Evolutionary conservation across 2,113 vertebrate genomes (phyloP).

Genomic region (Mobula birostris): DNA sequence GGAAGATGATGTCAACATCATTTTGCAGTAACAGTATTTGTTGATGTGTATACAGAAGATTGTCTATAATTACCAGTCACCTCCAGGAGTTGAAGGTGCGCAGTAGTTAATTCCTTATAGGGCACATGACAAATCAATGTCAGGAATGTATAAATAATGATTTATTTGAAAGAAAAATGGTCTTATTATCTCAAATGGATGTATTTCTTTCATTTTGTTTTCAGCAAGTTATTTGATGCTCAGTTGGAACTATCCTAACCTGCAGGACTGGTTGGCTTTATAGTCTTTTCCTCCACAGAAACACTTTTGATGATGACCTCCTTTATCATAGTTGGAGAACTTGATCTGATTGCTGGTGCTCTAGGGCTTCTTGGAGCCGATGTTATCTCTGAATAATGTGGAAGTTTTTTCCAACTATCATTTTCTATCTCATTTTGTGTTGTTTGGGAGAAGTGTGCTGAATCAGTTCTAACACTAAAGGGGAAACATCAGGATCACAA

Average conservation of each 20-base stretch:
- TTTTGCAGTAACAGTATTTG: too few species aligned
- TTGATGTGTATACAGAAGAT: too few species aligned
- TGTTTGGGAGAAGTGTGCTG: neutral
- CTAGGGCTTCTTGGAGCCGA: neutral
- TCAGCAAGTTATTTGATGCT: neutral
- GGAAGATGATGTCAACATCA: too few species aligned
- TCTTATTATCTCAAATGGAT: neutral
- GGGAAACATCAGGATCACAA: neutral
- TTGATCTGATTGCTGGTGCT: constrained; percentile 28
- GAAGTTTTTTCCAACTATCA: neutral
- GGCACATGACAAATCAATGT: neutral
- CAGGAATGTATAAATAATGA: neutral
- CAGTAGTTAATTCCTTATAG: neutral
- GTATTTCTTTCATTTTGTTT: neutral
- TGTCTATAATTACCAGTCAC: neutral
- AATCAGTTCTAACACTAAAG: neutral
- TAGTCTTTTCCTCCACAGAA: neutral
- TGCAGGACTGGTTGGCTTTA: neutral
- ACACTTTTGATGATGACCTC: neutral
- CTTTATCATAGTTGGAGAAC: constrained; percentile 21
- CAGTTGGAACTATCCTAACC: neutral
- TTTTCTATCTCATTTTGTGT: neutral
- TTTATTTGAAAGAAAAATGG: neutral
- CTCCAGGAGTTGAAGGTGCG: neutral
- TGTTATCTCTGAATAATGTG: neutral